A percentile compares a stretch with the other conserved stretches of the same genome.
Conservation (phyloP, 2,797 vertebrate genomes). For the Erpetoichthys calabaricus region DNA sequence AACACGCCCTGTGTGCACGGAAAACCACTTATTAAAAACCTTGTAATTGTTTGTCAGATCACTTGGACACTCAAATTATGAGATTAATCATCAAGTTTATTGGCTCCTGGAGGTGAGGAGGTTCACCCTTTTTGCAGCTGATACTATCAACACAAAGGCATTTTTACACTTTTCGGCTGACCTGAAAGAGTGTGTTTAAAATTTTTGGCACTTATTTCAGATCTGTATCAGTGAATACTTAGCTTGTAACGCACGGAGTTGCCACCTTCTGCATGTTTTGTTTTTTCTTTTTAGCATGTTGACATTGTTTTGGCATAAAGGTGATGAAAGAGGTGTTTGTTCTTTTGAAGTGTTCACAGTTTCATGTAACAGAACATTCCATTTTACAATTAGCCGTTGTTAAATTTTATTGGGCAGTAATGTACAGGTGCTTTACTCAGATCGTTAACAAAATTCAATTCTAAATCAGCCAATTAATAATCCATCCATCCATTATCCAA, state of each 20-base stretch:
- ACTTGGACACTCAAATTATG: constrained; percentile 39
- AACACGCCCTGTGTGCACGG: constrained; percentile 36
- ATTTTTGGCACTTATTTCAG: too few relatives aligned
- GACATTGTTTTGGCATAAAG: too few relatives aligned
- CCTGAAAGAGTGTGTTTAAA: too few relatives aligned
- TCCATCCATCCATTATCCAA: too few relatives aligned
- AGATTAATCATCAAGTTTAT: constrained; percentile 33
- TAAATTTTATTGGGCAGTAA: constrained; percentile 35
- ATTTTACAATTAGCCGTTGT: constrained; percentile 33
- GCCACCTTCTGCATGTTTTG: constrained; percentile 16
- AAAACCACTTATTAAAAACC: constrained; percentile 48
- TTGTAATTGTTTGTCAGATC: constrained; percentile 50
- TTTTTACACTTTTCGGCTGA: not conserved
- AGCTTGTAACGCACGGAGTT: constrained; percentile 26
- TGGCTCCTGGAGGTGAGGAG: constrained; percentile 16
- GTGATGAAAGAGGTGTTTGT: too few relatives aligned
- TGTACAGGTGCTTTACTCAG: constrained; percentile 59
- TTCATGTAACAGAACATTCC: too few relatives aligned
- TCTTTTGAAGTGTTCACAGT: too few relatives aligned
- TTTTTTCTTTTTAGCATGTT: too few relatives aligned
- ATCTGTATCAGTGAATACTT: constrained; percentile 13
- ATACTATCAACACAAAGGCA: constrained; percentile 3
- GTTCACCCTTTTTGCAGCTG: constrained; percentile 8
- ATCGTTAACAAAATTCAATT: constrained; percentile 54
- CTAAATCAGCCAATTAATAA: constrained; percentile 54